Evolutionary conservation across 2,888 invertebrate genomes (phyloP), one percentile per base, ranked within the genome.

Genomic region (Nematopogon swammerdamellus): DNA sequence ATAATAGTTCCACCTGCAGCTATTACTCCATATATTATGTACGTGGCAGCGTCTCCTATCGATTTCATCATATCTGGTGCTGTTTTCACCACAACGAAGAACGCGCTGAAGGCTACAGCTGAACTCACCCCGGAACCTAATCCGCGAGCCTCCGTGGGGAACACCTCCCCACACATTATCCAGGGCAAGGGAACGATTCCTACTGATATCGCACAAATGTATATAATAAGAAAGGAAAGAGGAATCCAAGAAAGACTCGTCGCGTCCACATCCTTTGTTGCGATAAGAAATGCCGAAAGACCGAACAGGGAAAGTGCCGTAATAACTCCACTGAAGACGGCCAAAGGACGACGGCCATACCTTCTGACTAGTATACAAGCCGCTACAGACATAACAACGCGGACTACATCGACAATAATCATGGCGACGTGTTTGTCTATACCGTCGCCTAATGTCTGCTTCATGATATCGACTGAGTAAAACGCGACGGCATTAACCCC

Each of bases 91-190:
- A 86, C 85, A 2, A 79, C 55, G 59, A 89, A 89, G 54, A 86
- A 84, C 1, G 86, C 76, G 4, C 82, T 60, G 59, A 86, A 88
- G 0, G 84, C 83, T 25, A 84, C 81, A n/a, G 84, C 83, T 1
- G 86, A 82, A 47, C 85, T 83, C 10, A 87, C 72, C 0, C 88
- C 88, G 0, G 88, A 85, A 0, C 88, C 88, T 0, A 86, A 60
- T 0, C 87, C 88, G 29, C 87, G 72, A 1, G 82, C 79, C 50
- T 73, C 79, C 1, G 81, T 79, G 1, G 88, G 82, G 59, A 88
- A 89, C 0, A 90, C 72, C 66, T 91, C 90, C 0, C 88, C 88
- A 55, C 87, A 85, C 83, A 90, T 84, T 25, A 87, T 84, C 85
- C 89, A 90, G 0, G 89, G 89, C 47, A 90, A 60, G 0, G 88